phyloP scores from a whole-genome alignment of 1,140 invertebrate genomes.

The Acromyrmex charruanus region DNA sequence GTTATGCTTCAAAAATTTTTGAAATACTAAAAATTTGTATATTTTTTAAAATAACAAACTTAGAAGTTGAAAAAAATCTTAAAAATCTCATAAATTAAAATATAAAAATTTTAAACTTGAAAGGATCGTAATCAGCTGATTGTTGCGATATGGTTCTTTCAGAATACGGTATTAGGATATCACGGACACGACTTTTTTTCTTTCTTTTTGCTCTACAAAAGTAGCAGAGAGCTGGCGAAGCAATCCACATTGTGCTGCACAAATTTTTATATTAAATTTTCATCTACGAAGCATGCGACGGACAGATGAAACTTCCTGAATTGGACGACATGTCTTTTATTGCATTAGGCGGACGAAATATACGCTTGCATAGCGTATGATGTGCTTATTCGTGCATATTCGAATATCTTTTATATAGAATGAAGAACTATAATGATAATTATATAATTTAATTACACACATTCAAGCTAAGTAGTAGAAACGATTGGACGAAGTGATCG shows the following conservation, averaged over 20 bases:
- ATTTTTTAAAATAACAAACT: background rate
- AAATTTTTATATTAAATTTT: constrained; percentile 66
- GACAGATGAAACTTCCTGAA: constrained; percentile 47
- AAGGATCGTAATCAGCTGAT: background rate
- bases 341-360: constrained; percentile 34
- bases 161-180: background rate
- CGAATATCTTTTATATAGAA: background rate
- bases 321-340: constrained; percentile 51
- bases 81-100: constrained; percentile 7
- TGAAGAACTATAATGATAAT: constrained; percentile 4
- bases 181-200: background rate
- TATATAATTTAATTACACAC: constrained; percentile 8
- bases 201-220: constrained; percentile 10
- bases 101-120: background rate
- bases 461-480: background rate
- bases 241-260: constrained; percentile 36
- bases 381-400: constrained; percentile 14
- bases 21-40: background rate
- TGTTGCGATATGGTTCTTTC: background rate
- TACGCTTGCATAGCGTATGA: background rate
- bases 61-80: too few relatives aligned
- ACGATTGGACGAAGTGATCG: background rate
- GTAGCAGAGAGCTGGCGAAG: constrained; percentile 10
- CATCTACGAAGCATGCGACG: constrained; percentile 13
- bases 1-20: background rate